These are phyloP conservation scores for Tinea trinotella DNA, from an alignment of 2,888 invertebrate genomes.

Conservation along the genomic window DNA sequence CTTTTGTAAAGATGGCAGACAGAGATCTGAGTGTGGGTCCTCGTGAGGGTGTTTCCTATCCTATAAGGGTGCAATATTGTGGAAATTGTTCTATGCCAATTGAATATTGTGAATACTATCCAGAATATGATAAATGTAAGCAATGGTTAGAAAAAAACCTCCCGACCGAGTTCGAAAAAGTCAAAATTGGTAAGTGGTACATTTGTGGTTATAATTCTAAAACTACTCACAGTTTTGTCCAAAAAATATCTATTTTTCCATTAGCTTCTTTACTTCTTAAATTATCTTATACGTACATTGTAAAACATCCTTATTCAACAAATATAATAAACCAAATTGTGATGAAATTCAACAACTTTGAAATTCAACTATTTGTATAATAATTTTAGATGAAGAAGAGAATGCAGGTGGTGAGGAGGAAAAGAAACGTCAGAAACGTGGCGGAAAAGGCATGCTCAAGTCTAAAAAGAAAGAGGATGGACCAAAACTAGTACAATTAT, in stretches of 20 bases:
- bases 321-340: too few species aligned
- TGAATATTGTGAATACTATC: constrained; percentile 99
- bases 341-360: too few species aligned
- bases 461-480: constrained; percentile 95
- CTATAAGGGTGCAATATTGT: constrained; percentile 88
- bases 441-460: constrained; percentile 96
- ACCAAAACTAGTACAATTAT: constrained; percentile 87
- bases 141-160: constrained; percentile 96
- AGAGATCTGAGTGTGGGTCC: constrained; percentile 75
- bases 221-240: too few species aligned
- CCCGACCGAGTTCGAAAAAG: constrained; percentile 93
- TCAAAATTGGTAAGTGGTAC: constrained; percentile 75
- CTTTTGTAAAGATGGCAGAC: constrained; percentile 64
- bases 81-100: constrained; percentile 96
- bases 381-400: constrained; percentile 70
- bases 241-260: too few species aligned
- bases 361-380: too few species aligned
- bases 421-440: constrained; percentile 96
- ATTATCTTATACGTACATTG: too few species aligned
- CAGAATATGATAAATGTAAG: constrained; percentile 97
- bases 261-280: neutral
- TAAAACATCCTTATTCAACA: too few species aligned
- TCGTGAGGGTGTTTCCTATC: constrained; percentile 83
- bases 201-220: neutral
- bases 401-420: constrained; percentile 89